Base-by-base conservation (phyloP, 1,140 invertebrate species). In the Drosophila pachea region DNA sequence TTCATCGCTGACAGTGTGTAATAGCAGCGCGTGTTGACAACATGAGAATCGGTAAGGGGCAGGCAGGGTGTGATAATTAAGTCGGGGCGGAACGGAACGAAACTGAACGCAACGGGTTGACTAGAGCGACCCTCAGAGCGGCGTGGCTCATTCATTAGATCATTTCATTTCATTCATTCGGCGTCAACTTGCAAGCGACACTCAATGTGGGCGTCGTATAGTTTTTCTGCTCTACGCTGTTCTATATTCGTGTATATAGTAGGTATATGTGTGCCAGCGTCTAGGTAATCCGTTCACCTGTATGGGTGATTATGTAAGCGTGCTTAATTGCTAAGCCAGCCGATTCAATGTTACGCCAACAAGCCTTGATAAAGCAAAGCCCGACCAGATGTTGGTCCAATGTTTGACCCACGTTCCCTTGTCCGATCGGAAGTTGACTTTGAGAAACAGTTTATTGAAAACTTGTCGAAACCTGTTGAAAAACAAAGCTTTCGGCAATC, bases 111-210 rank as follows among this genome's bases (percentile, higher is more conserved):
- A 43, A 43, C 40, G 40, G 47, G 9, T 63, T 70, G 82, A 73
- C 61, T 81, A 76, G 11, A 63, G 38, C 60, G 68, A 78, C 70
- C 78, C 70, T 69, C 69, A 22, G 22, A 22, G 74, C 72, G 74
- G 76, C 72, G 65, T 58, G 68, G 8, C 66, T 76, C 79, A 84
- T 84, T 84, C 79, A 84, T 84, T 86, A 68, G 76, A 76, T 83
- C 79, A 83, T 82, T 78, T 83, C 79, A 83, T 82, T 78, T 68
- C 77, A 83, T 78, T 84, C 73, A 84, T 73, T 63, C 59, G 64
- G 14, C 58, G 58, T 48, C 72, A 48, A 52, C 52, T 38, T 14
- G 47, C 47, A 68, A 52, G 16, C 49, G 45, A 59, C 45, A 65
- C 53, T 68, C 48, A 48, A 29, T 48, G 81, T 84, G 76, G 82